phyloP scores from a whole-genome alignment of 2,113 vertebrate species.

The Ctenomys sociabilis region DNA sequence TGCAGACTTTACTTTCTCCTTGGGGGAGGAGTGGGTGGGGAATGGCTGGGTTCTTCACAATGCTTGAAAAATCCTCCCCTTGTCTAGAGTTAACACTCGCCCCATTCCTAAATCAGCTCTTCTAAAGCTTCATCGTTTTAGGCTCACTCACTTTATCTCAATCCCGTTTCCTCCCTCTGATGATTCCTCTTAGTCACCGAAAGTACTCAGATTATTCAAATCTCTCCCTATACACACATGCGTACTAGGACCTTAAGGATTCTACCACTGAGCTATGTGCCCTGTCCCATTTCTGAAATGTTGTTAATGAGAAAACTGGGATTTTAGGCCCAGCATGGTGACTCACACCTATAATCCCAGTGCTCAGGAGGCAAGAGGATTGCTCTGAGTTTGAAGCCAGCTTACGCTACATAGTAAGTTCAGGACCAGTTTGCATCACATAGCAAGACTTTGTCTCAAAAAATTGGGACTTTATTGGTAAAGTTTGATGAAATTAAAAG shows the following conservation, averaged over 20 bases:
- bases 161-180: not conserved
- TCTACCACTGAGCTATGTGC: not conserved
- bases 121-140: constrained; percentile 8
- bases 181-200: not conserved
- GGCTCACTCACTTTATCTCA: not conserved
- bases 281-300: not conserved
- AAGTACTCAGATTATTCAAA: not conserved
- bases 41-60: not conserved
- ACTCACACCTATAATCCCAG: not conserved
- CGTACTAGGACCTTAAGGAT: not conserved
- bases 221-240: not conserved
- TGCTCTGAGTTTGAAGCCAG: not conserved
- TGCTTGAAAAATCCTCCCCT: not conserved
- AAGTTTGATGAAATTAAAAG: constrained; percentile 13
- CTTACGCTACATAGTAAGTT: not conserved
- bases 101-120: not conserved
- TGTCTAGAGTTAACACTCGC: not conserved
- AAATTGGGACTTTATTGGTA: not conserved
- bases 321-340: not conserved
- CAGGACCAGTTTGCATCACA: not conserved
- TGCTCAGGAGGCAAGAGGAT: not conserved
- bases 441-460: not conserved
- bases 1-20: constrained; percentile 36
- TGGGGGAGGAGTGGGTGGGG: not conserved
- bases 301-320: constrained; percentile 10